Evolutionary conservation across 2,888 invertebrate species (phyloP), one percentile per base, ranked within the genome.

Genomic region (Rhagonycha fulva): DNA sequence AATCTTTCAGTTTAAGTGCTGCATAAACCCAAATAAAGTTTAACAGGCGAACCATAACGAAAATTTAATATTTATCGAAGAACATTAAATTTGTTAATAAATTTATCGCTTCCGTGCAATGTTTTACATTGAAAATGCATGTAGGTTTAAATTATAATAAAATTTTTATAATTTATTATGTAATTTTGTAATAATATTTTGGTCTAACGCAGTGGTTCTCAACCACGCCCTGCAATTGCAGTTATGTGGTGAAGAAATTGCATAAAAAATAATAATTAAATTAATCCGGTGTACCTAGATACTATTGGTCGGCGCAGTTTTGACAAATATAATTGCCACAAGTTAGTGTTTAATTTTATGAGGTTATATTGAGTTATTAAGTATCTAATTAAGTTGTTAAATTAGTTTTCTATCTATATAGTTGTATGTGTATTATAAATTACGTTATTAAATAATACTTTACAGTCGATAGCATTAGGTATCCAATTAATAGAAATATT

Each of bases 401-500:
- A 47, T 47, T 47, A 47, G 47, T 47, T 47, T 47, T 7, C 47
- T 47, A 47, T 47, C 47, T 47, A n/a, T 47, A n/a, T 5, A 47
- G 28, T 28, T 9, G 2, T n/a, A n/a, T n/a, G 47, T 47, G n/a
- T n/a, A 47, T 47, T 47, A 47, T 47, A 47, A 47, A 47, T 47
- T 47, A 47, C n/a, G n/a, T n/a, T 47, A 47, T 47, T 47, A 47
- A 47, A 47, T 47, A 47, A 47, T 47, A 47, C 47, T 26, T 26
- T 26, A 26, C 26, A 26, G 47, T 47, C n/a, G n/a, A n/a, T n/a
- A 7, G 73, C 70, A 26, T 61, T 68, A 26, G 72, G 47, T n/a
- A n/a, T 32, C 24, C 67, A 76, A 73, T 76, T 72, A 76, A 75
- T 73, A 60, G 32, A 70, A 76, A 76, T 70, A 70, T 71, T 61